Evolutionary conservation across 2,888 invertebrate species (phyloP).

Genomic region (Ditula angustiorana): DNA sequence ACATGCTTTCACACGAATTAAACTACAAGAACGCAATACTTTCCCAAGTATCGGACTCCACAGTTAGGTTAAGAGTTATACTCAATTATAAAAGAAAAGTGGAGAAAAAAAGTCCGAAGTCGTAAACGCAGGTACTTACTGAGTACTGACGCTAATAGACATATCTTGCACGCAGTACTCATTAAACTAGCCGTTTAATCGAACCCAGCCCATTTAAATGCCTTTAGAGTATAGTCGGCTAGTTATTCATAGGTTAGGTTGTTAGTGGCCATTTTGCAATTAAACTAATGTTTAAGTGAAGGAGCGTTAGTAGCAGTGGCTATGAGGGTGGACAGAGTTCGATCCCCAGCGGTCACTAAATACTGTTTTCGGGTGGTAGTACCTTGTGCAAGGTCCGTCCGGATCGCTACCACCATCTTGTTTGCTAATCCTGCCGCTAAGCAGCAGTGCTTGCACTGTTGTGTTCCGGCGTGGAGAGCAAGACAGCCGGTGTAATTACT

Average conservation of each 20-base stretch:
- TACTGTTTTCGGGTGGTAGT: too few species aligned
- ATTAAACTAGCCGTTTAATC: conserved; percentile 16
- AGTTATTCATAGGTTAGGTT: neutral
- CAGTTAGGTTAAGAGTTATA: neutral
- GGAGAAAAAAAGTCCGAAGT: neutral
- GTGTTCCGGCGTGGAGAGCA: too few species aligned
- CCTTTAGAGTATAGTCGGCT: neutral
- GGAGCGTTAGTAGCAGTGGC: too few species aligned
- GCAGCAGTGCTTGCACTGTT: too few species aligned
- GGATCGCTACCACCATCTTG: too few species aligned
- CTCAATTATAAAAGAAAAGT: neutral
- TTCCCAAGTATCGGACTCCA: neutral
- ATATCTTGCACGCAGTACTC: conserved; percentile 15
- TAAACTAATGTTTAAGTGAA: neutral
- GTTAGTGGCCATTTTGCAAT: neutral
- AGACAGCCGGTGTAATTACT: too few species aligned
- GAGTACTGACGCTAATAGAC: conserved; percentile 6
- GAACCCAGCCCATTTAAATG: conserved; percentile 2
- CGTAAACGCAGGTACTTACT: conserved; percentile 2
- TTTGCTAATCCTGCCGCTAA: too few species aligned
- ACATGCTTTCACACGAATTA: neutral
- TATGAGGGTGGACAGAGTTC: too few species aligned
- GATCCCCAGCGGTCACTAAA: too few species aligned
- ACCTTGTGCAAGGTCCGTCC: too few species aligned
- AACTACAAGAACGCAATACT: neutral